A percentile compares a stretch with the other conserved stretches of the same genome.
Conservation (phyloP, 2,797 vertebrate species). For the Artibeus jamaicensis region DNA sequence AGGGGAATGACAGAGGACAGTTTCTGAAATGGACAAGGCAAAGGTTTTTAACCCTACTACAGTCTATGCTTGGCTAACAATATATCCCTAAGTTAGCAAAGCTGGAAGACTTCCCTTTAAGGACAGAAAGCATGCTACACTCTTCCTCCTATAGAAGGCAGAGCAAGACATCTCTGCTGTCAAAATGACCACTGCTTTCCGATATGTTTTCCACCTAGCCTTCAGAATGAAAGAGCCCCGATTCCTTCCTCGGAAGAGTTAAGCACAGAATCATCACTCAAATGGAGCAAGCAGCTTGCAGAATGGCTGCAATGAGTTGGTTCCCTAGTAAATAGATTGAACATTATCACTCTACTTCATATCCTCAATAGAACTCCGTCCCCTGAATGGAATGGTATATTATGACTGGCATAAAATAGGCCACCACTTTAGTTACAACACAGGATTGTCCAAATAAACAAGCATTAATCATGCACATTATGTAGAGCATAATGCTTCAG, state of each 20-base stretch:
- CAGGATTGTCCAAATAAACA: slow-evolving; percentile 80
- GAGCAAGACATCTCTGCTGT: not conserved
- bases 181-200: slow-evolving; percentile 18
- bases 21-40: not conserved
- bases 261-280: slow-evolving; percentile 45
- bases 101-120: not conserved
- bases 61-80: not conserved
- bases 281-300: slow-evolving; percentile 50
- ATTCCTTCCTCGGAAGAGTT: slow-evolving; percentile 35
- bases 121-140: not conserved
- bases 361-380: slow-evolving; percentile 61
- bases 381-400: slow-evolving; percentile 69
- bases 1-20: not conserved
- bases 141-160: not conserved
- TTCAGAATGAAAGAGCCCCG: slow-evolving; percentile 34
- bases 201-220: slow-evolving; percentile 10
- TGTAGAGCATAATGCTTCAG: slow-evolving; percentile 81
- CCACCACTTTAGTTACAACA: slow-evolving; percentile 75
- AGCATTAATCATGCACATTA: slow-evolving; percentile 84
- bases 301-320: slow-evolving; percentile 63
- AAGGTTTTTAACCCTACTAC: not conserved
- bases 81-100: not conserved
- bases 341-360: not conserved
- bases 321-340: slow-evolving; percentile 54
- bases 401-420: slow-evolving; percentile 74